Evolutionary conservation across 2,797 vertebrate genomes (phyloP), one percentile per base, ranked within the genome.

Genomic region (Poeciliopsis paucimaculata): DNA sequence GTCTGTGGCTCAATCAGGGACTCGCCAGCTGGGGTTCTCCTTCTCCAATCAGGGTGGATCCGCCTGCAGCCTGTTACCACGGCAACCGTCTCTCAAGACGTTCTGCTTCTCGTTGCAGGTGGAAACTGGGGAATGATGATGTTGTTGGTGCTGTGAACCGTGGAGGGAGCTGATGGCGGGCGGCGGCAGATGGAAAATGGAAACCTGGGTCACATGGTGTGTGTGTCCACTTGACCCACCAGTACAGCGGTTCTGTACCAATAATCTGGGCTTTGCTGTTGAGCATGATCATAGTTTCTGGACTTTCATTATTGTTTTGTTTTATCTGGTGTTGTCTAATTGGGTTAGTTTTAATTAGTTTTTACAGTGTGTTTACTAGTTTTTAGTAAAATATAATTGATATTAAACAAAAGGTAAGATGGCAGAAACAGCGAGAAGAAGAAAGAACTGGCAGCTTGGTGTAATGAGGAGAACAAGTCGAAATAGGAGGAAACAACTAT

Each of bases 121-220:
- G 79, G 77, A 76, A 75, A 73, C 77, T 80, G 72, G 81, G 73
- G 23, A 68, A 68, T 68, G 36, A 79, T 80, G 77, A 46, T 47
- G 26, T 76, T 11, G 20, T 76, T 11, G 26, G 43, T 72, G 73
- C 47, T 78, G 76, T 81, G 86, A 89, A 62, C 77, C 9, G 49
- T 77, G 70, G 72, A 68, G 66, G 51, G 79, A 31, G 76, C 34
- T 43, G 45, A 16, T 34, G 4, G 60, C 47, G 49, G 47, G 28
- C 28, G 12, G 53, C 73, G 68, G 79, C 81, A 84, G 81, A 98
- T 98, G 97, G 97, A 98, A 96, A 98, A 98, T 97, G 97, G 97
- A 95, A 97, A 97, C 96, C 97, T 97, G 96, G 96, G 95, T 92
- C 95, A 97, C 95, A 96, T 96, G 96, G 97, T 98, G 87, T 60